A percentile compares a stretch with the other conserved stretches of the same genome.
phyloP scores from a whole-genome alignment of 2,797 vertebrate species.

The Periparus ater region DNA sequence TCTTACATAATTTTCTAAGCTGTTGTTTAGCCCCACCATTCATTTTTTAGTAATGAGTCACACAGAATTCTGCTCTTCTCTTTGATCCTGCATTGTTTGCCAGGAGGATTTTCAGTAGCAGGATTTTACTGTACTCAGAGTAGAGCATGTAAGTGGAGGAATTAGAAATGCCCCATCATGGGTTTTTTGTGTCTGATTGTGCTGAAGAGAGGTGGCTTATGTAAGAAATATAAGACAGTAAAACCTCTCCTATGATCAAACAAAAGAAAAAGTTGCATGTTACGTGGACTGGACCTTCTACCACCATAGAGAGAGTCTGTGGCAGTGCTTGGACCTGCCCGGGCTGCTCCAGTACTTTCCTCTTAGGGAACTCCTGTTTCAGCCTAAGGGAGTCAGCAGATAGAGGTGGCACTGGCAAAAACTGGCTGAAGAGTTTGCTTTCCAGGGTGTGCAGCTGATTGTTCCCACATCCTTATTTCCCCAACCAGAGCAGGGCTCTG shows the following conservation, averaged over 20 bases:
- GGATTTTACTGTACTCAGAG: neutral
- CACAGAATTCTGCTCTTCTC: neutral
- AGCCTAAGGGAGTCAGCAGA: neutral
- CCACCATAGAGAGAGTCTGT: neutral
- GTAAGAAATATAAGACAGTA: neutral
- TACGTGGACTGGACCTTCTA: neutral
- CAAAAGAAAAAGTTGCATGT: neutral
- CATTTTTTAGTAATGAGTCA: neutral
- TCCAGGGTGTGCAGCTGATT: neutral
- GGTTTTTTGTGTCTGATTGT: neutral
- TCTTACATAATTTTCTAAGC: neutral
- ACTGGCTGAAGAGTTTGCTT: neutral
- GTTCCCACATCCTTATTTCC: neutral
- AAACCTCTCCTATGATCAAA: neutral
- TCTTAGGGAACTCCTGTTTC: neutral
- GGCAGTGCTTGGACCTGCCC: fast-evolving
- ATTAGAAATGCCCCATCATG: neutral
- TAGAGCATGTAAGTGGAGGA: neutral
- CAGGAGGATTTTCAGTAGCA: neutral
- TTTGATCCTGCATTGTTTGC: neutral
- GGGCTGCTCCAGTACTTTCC: neutral
- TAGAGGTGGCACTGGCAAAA: neutral
- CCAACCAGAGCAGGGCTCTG: neutral
- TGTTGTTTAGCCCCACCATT: neutral
- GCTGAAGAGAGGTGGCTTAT: neutral